A percentile compares a stretch with the other conserved stretches of the same genome.
phyloP scores from a whole-genome alignment of 23 tunicate species.

The Aplidium turbinatum region DNA sequence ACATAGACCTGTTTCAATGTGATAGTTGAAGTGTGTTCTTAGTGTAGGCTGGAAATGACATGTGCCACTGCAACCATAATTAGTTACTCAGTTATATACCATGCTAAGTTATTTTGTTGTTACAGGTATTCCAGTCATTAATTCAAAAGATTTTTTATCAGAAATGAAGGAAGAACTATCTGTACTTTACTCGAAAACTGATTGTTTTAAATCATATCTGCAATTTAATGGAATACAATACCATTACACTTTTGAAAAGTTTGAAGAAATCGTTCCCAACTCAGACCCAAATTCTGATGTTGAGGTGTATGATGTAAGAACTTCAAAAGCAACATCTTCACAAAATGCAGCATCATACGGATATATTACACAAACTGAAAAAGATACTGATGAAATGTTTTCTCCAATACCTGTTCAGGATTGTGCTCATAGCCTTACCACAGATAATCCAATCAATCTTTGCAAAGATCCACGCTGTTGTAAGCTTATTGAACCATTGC shows the following conservation, averaged over 20 bases:
- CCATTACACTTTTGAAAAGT: neutral
- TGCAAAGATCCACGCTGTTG: no score
- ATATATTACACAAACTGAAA: no score
- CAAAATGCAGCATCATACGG: no score
- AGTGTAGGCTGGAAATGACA: no score
- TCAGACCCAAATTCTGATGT: slow-evolving; percentile 23
- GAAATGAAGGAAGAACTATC: slow-evolving; percentile 1
- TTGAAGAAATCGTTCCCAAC: slow-evolving; percentile 25
- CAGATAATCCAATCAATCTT: no score
- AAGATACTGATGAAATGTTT: no score
- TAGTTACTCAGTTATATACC: neutral
- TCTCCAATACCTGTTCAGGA: no score
- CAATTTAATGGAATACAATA: slow-evolving; percentile 7
- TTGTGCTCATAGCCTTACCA: no score
- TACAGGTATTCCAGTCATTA: neutral
- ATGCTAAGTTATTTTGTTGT: neutral
- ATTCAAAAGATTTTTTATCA: neutral
- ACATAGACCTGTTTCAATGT: no score
- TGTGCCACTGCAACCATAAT: no score
- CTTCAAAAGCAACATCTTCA: no score
- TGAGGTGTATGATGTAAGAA: neutral
- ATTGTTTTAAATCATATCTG: neutral
- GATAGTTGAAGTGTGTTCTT: no score
- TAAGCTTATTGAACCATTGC: slow-evolving; percentile 14
- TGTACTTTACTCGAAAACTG: neutral